Evolutionary conservation across 2,888 invertebrate species (phyloP), one percentile per base, ranked within the genome.

Genomic region (Lottia gigantea): DNA sequence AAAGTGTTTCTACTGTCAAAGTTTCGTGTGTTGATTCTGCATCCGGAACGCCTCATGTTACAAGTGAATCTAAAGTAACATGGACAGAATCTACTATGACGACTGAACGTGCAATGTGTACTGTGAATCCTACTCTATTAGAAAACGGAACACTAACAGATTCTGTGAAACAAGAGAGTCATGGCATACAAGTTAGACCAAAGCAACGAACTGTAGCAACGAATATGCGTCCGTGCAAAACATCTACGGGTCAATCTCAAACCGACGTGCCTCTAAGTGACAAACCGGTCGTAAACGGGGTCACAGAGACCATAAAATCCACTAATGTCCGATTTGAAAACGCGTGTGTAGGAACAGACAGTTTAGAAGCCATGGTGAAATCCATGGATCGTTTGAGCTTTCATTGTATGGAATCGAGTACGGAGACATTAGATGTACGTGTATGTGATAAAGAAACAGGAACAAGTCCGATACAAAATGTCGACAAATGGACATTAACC

Each of bases 401-500:
- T 46, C 65, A 65, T 62, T 65, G 65, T 61, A 67, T 67, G 16
- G 79, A 79, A 62, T 78, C 74, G 0, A 73, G 75, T 62, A 77
- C 76, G 15, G 80, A 76, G 66, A 80, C 82, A n/a, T 71, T 74
- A 16, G 70, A 74, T n/a, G 73, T 78, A 26, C 47, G 66, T 66
- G 64, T 69, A 16, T 64, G 62, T 69, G 82, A 83, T 66, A 82
- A 81, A 65, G 83, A 85, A 69, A 83, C 82, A 2, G 72, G 74
- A 11, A 85, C 84, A 1, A 55, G 61, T 14, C 66, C 46, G 4
- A 64, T 75, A n/a, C 68, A 76, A n/a, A 71, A 71, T 15, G 72
- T 76, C 14, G 84, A 85, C 55, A 79, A 79, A 31, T 85, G 85
- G 85, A 84, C 85, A 8, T 72, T 73, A 62, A 85, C 85, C 7